A percentile compares a stretch with the other conserved stretches of the same genome.
phyloP scores from a whole-genome alignment of 2,888 invertebrate species.

The Ichneumoninae sp. region DNA sequence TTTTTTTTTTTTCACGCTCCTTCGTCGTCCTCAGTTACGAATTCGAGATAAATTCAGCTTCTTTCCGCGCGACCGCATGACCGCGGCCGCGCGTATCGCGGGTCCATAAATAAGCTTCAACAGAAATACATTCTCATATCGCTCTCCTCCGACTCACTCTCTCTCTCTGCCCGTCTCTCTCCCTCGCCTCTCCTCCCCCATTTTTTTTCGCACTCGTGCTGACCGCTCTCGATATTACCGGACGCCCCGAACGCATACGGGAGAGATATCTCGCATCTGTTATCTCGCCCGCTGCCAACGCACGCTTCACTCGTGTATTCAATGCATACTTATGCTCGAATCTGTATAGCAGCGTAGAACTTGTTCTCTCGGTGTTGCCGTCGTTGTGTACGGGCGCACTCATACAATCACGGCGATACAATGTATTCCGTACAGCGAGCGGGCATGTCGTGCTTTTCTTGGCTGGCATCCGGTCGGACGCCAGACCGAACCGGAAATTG shows the following conservation, averaged over 20 bases:
- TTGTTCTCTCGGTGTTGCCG: not conserved
- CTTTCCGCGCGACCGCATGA: slow-evolving; percentile 58
- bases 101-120: slow-evolving; percentile 77
- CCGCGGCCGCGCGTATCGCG: slow-evolving; percentile 74
- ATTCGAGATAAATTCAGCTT: slow-evolving; percentile 64
- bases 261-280: slow-evolving; percentile 74
- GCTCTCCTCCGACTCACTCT: slow-evolving; percentile 31
- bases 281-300: slow-evolving; percentile 68
- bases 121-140: slow-evolving; percentile 80
- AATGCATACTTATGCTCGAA: slow-evolving; percentile 28
- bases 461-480: slow-evolving; percentile 46
- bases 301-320: slow-evolving; percentile 36
- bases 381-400: slow-evolving; percentile 11
- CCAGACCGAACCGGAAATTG: slow-evolving; percentile 33
- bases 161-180: slow-evolving; percentile 1
- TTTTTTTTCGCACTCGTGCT: slow-evolving; percentile 34
- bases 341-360: slow-evolving; percentile 12
- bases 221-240: slow-evolving; percentile 73
- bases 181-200: not conserved
- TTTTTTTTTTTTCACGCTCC: slow-evolving; percentile 28
- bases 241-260: slow-evolving; percentile 65
- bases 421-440: slow-evolving; percentile 8
- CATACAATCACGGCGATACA: slow-evolving; percentile 3
- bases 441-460: slow-evolving; percentile 11
- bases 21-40: slow-evolving; percentile 36